These are phyloP conservation scores for Lymantria dispar DNA, from an alignment of 2,888 invertebrate species.

Conservation along the genomic window DNA sequence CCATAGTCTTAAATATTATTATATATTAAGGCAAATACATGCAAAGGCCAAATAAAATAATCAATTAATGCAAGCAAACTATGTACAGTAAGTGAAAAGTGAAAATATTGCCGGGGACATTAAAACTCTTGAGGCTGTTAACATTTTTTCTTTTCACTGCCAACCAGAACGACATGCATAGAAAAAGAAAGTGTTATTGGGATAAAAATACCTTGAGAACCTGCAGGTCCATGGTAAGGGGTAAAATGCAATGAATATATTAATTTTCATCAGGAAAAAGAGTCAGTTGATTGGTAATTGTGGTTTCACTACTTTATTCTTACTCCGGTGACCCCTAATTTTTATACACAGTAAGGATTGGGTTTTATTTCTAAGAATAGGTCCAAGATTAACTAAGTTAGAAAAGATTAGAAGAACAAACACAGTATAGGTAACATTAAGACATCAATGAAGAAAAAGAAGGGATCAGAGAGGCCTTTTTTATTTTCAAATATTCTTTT, in stretches of 20 bases:
- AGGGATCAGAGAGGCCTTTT: constrained; percentile 50
- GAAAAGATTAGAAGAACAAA: constrained; percentile 57
- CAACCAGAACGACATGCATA: constrained; percentile 66
- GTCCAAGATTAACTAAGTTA: constrained; percentile 54
- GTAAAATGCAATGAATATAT: constrained; percentile 78
- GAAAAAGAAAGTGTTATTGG: constrained; percentile 76
- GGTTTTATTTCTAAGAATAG: constrained; percentile 57
- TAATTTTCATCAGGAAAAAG: constrained; percentile 74
- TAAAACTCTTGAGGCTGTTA: constrained; percentile 5
- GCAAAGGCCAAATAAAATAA: constrained; percentile 47
- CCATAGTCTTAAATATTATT: constrained; percentile 25
- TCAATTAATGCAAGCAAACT: constrained; percentile 57
- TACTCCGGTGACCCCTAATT: constrained; percentile 72
- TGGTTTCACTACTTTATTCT: constrained; percentile 53
- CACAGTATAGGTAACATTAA: constrained; percentile 69
- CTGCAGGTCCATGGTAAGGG: constrained; percentile 81
- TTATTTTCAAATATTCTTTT: constrained; percentile 38
- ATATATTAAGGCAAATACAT: constrained; percentile 49
- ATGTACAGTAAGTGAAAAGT: constrained; percentile 51
- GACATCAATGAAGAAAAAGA: constrained; percentile 66
- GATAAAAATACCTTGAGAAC: constrained; percentile 83
- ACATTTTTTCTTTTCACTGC: constrained; percentile 43
- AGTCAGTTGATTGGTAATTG: constrained; percentile 50
- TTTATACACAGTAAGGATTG: constrained; percentile 39
- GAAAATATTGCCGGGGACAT: constrained; percentile 16